Conservation (phyloP, 2,113 vertebrate genomes). For the Thamnophis sirtalis region DNA sequence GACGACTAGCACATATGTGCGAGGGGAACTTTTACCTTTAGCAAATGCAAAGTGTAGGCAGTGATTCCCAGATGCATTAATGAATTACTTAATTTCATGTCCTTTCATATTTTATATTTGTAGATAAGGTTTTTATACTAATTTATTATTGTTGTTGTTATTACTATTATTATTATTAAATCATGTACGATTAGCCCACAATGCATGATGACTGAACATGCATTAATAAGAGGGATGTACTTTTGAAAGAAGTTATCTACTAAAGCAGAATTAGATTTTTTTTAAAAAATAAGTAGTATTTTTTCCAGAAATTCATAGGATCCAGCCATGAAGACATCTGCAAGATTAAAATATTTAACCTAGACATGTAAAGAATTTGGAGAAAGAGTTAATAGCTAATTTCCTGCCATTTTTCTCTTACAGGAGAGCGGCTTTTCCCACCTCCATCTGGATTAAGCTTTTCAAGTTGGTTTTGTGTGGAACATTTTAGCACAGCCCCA, state of each 20-base stretch:
- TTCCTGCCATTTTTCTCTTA: slow-evolving; percentile 12
- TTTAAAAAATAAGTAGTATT: not conserved
- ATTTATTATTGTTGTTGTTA: not conserved
- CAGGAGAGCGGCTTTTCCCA: slow-evolving; percentile 93
- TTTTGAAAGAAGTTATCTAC: not conserved
- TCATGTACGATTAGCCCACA: not conserved
- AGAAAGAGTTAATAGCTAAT: not conserved
- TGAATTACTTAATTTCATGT: not conserved
- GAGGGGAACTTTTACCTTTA: not conserved
- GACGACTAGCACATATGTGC: too few relatives aligned
- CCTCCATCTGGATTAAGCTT: slow-evolving; percentile 93
- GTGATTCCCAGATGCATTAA: not conserved
- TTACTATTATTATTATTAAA: not conserved
- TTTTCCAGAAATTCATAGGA: not conserved
- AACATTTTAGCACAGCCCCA: slow-evolving; percentile 82
- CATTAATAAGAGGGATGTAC: not conserved
- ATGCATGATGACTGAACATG: not conserved
- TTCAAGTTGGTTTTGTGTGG: slow-evolving; percentile 96
- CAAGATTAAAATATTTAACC: not conserved
- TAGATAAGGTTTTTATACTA: not conserved
- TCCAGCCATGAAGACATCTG: not conserved
- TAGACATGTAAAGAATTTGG: not conserved
- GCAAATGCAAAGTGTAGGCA: not conserved
- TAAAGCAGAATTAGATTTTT: not conserved
- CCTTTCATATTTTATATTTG: not conserved